These are phyloP conservation scores for Scortum barcoo DNA, from an alignment of 2,113 vertebrate genomes.

Conservation along the genomic window DNA sequence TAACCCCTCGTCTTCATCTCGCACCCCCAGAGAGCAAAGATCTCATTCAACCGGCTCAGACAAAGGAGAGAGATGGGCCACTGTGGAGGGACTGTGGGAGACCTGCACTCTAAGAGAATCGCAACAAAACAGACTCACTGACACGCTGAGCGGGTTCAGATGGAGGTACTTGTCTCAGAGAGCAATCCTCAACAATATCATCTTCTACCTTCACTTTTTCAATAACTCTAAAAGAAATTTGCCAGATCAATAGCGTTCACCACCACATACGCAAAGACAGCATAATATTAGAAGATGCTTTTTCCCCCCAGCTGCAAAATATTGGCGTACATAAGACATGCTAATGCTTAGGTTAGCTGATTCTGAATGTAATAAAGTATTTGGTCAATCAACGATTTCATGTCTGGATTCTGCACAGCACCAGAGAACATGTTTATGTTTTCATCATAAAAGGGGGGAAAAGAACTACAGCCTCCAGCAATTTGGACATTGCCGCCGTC, in stretches of 20 bases:
- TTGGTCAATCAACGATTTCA: constrained; percentile 47
- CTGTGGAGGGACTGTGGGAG: constrained; percentile 44
- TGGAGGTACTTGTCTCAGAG: constrained; percentile 23
- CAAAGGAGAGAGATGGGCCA: constrained; percentile 43
- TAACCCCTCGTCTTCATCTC: constrained; percentile 34
- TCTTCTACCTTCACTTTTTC: background rate
- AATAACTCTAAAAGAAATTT: background rate
- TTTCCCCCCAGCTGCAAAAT: background rate
- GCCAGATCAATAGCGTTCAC: background rate
- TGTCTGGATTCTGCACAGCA: constrained; percentile 20
- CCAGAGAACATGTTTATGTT: constrained; percentile 42
- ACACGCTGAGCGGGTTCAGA: constrained; percentile 22
- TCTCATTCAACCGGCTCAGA: constrained; percentile 51
- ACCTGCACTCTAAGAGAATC: constrained; percentile 23
- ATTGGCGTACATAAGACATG: background rate
- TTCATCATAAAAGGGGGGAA: constrained; percentile 13
- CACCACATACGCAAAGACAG: background rate
- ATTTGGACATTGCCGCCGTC: constrained; percentile 45
- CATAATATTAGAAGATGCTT: background rate
- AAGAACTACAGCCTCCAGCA: constrained; percentile 39
- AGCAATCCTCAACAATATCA: constrained; percentile 4
- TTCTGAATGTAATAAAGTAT: constrained; percentile 42
- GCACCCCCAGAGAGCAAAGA: constrained; percentile 55
- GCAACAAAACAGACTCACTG: constrained; percentile 44
- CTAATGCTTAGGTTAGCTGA: constrained; percentile 34